Base-by-base conservation (phyloP, 2,113 vertebrate genomes). In the Bufo gargarizans region DNA sequence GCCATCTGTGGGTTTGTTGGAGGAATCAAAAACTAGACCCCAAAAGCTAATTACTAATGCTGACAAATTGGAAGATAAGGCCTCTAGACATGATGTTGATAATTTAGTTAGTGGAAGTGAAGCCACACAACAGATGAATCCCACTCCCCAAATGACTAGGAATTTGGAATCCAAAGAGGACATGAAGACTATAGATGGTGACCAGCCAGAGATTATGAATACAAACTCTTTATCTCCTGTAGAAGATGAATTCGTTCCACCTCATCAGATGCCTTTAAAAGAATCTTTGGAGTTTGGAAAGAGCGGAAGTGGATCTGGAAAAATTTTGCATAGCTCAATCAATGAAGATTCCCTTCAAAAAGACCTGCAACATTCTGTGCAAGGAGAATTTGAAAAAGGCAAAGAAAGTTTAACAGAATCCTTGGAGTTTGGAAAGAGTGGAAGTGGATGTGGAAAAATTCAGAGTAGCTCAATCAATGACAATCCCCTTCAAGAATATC, bases 231-330 rank as follows among this genome's bases (percentile, higher is more conserved):
- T 13, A 13, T 22, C n/a, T n/a, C 20, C 65, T 67, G 63, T 33
- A 14, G 58, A 81, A 56, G 43, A 17, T 45, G 79, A 81, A 81
- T 63, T 43, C 2, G 4, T 81, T 76, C 8, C 65, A 47, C 83
- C 22, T 72, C 2, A 53, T 17, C 47, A 82, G 4, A 9, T 72
- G 61, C 6, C 33, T 1, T 67, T 22, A 67, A 67, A 20, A 77
- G 16, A 16, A 74, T 87, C 82, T 43, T 72, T 71, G n/a, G 45
- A 22, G n/a, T 65, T 77, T 83, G 71, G 47, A 33, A 61, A 86
- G 77, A 71, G n/a, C 5, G n/a, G 0, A 85, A 81, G 72, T 53
- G 63, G 67, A 81, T 69, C 22, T 69, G 89, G 63, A 67, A 76
- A 43, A 53, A 14, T 14, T 3, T 8, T 17, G 86, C 5, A 47